These are phyloP conservation scores for Damaliscus lunatus DNA, from an alignment of 2,113 vertebrate species.

Conservation along the genomic window DNA sequence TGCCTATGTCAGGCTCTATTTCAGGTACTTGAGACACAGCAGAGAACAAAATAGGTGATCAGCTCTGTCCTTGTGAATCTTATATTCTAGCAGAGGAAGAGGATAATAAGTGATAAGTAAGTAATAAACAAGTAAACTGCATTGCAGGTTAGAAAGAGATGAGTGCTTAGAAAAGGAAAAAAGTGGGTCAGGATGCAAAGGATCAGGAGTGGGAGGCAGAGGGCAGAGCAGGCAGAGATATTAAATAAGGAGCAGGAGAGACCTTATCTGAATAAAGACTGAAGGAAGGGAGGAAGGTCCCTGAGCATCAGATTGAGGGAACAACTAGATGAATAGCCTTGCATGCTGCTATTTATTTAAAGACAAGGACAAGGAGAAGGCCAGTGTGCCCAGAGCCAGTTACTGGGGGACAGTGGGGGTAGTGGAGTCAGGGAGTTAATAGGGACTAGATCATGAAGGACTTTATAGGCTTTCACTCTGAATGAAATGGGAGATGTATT, in stretches of 20 bases:
- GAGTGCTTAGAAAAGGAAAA: not conserved
- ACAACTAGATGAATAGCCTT: not conserved
- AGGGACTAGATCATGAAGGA: not conserved
- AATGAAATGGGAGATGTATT: not conserved
- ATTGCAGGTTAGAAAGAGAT: not conserved
- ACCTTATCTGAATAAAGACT: not conserved
- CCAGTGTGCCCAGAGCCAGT: not conserved
- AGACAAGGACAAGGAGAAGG: not conserved
- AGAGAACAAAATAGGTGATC: not conserved
- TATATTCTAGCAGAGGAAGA: not conserved
- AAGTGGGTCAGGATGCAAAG: not conserved
- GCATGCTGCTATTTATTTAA: not conserved
- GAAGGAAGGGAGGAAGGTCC: not conserved
- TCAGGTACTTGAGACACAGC: not conserved
- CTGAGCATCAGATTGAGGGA: not conserved
- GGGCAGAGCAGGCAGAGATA: not conserved
- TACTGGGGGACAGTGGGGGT: accelerated
- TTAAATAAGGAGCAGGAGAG: not conserved
- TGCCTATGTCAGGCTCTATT: not conserved
- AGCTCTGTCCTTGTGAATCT: not conserved
- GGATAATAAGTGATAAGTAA: not conserved
- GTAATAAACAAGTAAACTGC: not conserved
- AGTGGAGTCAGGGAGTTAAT: not conserved
- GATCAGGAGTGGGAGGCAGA: not conserved
- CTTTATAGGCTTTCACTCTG: not conserved